Percentiles rank a stretch among this genome's conserved stretches.
phyloP scores from a whole-genome alignment of 2,888 invertebrate species.

The Eutolmus rufibarbis region DNA sequence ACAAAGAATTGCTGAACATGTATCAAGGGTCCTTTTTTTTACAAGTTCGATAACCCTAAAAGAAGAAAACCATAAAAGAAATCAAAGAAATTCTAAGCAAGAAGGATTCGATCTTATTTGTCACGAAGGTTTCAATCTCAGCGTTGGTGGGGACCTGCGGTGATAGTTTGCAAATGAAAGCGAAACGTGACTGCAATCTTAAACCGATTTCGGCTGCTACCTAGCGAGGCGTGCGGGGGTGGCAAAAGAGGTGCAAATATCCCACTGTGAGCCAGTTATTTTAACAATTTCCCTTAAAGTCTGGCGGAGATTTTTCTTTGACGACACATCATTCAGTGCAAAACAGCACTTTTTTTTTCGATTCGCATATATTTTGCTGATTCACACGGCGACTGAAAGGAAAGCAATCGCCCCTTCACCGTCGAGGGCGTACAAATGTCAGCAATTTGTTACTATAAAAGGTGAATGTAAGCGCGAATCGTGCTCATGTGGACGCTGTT shows the following conservation, averaged over 20 bases:
- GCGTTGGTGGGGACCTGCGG: neutral
- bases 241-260: neutral
- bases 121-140: neutral
- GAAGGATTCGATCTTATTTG: neutral
- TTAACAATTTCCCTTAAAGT: neutral
- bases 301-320: neutral
- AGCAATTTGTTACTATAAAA: neutral
- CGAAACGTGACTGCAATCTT: neutral
- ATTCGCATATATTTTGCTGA: neutral
- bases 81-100: neutral
- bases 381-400: neutral
- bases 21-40: neutral
- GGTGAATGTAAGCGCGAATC: neutral
- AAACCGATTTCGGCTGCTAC: neutral
- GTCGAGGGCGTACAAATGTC: neutral
- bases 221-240: neutral
- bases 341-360: neutral
- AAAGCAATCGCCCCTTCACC: neutral
- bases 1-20: neutral
- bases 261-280: neutral
- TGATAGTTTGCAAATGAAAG: neutral
- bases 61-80: neutral
- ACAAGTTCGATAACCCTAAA: neutral
- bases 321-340: neutral
- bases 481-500: neutral